Percentiles rank a stretch among this genome's conserved stretches.
Evolutionary conservation across 2,113 vertebrate genomes (phyloP).

Genomic region (Microcebus jonahi): DNA sequence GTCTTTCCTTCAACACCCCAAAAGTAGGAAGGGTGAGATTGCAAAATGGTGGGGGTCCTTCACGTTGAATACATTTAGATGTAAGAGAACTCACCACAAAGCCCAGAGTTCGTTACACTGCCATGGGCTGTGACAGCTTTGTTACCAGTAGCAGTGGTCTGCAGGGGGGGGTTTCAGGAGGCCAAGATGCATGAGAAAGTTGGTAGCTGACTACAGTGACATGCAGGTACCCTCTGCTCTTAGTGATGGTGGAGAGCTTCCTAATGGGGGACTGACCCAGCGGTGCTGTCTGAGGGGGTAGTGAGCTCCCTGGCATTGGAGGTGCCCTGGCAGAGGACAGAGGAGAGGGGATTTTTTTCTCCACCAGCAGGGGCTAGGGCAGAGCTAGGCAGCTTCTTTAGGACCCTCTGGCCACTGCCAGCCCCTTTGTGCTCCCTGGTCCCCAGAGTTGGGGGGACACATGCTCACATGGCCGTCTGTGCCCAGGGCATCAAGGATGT

Average conservation of each 20-base stretch:
- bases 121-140: not conserved
- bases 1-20: not conserved
- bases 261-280: not conserved
- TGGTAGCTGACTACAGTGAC: not conserved
- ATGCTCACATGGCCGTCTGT: not conserved
- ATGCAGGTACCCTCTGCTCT: fast-evolving
- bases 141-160: not conserved
- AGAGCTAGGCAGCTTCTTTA: not conserved
- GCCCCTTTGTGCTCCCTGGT: not conserved
- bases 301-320: not conserved
- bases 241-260: not conserved
- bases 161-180: not conserved
- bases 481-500: not conserved
- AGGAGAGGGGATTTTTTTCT: not conserved
- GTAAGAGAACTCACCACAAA: not conserved
- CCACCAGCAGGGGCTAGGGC: not conserved
- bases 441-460: not conserved
- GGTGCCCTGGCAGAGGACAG: not conserved
- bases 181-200: not conserved
- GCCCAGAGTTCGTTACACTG: not conserved
- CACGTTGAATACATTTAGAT: not conserved
- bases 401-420: not conserved
- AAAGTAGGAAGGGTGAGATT: not conserved
- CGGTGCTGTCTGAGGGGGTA: not conserved
- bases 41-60: no score